Evolutionary conservation across 1,140 invertebrate species (phyloP), one percentile per base, ranked within the genome.

Genomic region (Drosophila serrata): DNA sequence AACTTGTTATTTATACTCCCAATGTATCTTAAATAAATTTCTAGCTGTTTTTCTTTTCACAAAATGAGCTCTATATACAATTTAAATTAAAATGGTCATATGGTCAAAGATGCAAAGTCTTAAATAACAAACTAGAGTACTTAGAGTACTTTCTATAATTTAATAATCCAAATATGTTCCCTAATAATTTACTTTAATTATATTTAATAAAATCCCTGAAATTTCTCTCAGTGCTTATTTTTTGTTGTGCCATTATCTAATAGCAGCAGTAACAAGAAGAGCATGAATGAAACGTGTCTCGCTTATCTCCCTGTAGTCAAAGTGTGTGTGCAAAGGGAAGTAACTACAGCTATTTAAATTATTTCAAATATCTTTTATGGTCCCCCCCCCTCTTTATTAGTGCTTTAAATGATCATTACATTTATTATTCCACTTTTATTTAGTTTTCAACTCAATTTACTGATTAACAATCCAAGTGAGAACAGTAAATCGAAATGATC

Each of bases 231-330:
- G 65, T 68, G 61, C 12, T 29, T 0, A 42, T 51, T 65, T 65
- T 11, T 40, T 64, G 51, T 43, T 59, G 42, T 42, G 49, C 46
- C 63, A 87, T 82, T 87, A 87, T 88, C 70, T 87, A 87, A 87
- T 87, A 65, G 79, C 63, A 60, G 46, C 42, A 62, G 45, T 53
- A 51, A 62, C 48, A 51, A 65, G 56, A 65, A 64, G 33, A 60
- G 59, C 43, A 61, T 61, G 56, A 51, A 62, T 53, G 56, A 48
- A 62, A 56, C 68, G 48, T 72, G 64, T 72, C 42, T 46, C 40
- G 37, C 68, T 72, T 72, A 69, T 69, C 64, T 46, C 27, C 13
- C n/a, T 0, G 22, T n/a, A 22, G 39, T 40, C 22, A 22, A 7
- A 24, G 40, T 37, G 35, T 9, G 33, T 49, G 29, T 49, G 22